phyloP scores from a whole-genome alignment of 2,888 invertebrate species.

The Cantharis flavilabris region DNA sequence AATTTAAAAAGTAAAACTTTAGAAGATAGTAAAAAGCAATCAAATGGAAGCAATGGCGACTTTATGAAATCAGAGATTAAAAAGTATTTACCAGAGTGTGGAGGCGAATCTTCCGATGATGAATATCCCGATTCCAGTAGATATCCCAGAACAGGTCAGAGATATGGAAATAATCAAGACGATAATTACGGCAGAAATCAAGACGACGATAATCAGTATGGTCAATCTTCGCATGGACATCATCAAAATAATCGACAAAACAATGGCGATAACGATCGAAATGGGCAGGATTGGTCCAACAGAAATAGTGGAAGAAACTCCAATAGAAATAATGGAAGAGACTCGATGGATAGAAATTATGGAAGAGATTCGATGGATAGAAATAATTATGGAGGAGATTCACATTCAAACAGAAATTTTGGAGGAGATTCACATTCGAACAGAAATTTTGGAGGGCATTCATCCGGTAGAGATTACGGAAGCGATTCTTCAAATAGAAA shows the following conservation, averaged over 20 bases:
- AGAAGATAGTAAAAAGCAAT: constrained; percentile 8
- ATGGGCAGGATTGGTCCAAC: not conserved
- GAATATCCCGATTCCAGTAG: constrained; percentile 14
- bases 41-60: constrained; percentile 15
- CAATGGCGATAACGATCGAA: not conserved
- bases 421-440: not conserved
- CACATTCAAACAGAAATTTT: not conserved
- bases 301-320: not conserved
- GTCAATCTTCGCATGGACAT: not conserved
- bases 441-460: not conserved
- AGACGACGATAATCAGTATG: not conserved
- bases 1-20: not conserved
- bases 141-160: not conserved
- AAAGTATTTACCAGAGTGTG: constrained; percentile 45
- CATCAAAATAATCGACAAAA: not conserved
- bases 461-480: not conserved
- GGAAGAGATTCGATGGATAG: not conserved
- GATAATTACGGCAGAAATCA: too few species aligned
- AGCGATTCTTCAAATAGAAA: not conserved
- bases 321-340: not conserved
- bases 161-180: not conserved
- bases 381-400: not conserved
- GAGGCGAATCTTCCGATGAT: constrained; percentile 34
- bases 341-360: not conserved
- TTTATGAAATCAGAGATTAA: constrained; percentile 40